phyloP scores from a whole-genome alignment of 2,113 vertebrate genomes.

The Periophthalmus modestus region DNA sequence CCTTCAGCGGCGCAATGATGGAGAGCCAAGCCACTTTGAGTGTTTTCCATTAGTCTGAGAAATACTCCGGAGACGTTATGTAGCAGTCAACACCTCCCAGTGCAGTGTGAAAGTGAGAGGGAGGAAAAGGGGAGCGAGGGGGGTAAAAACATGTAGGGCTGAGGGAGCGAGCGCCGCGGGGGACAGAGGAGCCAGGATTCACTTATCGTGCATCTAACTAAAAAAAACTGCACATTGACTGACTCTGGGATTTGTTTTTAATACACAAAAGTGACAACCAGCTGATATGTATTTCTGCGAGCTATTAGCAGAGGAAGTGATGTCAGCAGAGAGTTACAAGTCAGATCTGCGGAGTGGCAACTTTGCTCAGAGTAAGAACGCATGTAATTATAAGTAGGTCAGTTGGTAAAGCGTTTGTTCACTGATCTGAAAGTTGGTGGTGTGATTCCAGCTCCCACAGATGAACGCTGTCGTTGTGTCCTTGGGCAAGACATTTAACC shows the following conservation, averaged over 20 bases:
- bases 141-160: not conserved
- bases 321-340: too few relatives aligned
- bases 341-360: too few relatives aligned
- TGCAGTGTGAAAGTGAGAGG: slow-evolving; percentile 46
- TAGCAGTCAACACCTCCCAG: slow-evolving; percentile 64
- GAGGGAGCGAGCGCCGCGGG: not conserved
- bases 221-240: slow-evolving; percentile 9
- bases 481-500: too few relatives aligned
- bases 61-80: slow-evolving; percentile 67
- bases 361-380: too few relatives aligned
- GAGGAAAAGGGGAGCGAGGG: not conserved
- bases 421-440: too few relatives aligned
- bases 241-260: not conserved
- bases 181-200: not conserved
- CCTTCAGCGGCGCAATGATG: slow-evolving; percentile 51
- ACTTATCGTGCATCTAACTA: not conserved
- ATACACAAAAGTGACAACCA: too few relatives aligned
- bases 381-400: too few relatives aligned
- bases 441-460: too few relatives aligned
- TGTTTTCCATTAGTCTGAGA: slow-evolving; percentile 70
- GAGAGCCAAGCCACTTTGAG: slow-evolving; percentile 58
- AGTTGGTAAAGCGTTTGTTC: too few relatives aligned
- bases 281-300: too few relatives aligned
- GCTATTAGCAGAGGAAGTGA: too few relatives aligned
- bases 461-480: too few relatives aligned